Evolutionary conservation across 2,888 invertebrate species (phyloP).

Genomic region (Tipula lateralis): DNA sequence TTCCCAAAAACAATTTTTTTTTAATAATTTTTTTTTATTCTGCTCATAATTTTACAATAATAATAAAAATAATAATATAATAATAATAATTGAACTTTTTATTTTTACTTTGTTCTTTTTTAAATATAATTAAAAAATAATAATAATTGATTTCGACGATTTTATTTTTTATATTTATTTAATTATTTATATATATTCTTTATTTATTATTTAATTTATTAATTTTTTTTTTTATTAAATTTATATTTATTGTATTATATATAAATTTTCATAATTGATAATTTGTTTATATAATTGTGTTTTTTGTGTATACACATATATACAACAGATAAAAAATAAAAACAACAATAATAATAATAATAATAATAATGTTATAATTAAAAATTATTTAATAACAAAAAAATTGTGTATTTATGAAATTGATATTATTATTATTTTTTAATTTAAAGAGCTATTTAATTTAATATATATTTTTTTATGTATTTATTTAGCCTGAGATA

Average conservation of each 20-base stretch:
- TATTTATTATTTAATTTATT: neutral
- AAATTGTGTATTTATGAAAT: neutral
- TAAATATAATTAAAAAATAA: constrained; percentile 20
- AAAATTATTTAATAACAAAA: neutral
- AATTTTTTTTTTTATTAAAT: neutral
- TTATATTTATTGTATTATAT: neutral
- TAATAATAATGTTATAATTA: neutral
- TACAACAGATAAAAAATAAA: neutral
- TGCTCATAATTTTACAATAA: constrained; percentile 6
- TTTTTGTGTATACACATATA: neutral
- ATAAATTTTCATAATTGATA: neutral
- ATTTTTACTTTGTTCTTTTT: neutral
- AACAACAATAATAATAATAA: neutral
- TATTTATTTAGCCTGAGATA: constrained; percentile 13
- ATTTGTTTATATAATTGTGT: neutral
- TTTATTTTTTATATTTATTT: neutral
- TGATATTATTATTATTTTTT: constrained; percentile 19
- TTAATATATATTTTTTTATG: neutral
- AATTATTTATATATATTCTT: neutral
- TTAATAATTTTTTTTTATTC: neutral
- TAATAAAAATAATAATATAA: neutral
- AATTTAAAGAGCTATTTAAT: constrained; percentile 3
- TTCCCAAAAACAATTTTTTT: constrained; percentile 20
- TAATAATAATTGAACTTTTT: constrained; percentile 14
- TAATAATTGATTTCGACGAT: constrained; percentile 19